Evolutionary conservation across 2,113 vertebrate genomes (phyloP).

Genomic region (Phoxinus phoxinus): DNA sequence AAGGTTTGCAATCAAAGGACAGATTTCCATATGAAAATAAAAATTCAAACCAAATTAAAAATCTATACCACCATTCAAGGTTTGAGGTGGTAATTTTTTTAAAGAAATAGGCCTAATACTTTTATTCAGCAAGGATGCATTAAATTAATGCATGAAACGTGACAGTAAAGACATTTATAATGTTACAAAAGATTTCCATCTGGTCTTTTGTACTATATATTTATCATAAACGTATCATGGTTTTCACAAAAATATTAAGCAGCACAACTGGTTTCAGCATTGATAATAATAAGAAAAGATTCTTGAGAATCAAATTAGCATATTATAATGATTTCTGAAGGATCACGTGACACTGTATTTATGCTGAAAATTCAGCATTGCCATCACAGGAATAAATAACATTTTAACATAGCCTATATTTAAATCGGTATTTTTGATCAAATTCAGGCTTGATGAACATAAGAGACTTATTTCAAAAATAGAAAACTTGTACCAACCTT

Average conservation of each 20-base stretch:
- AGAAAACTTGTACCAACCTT: background rate
- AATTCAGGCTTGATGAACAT: background rate
- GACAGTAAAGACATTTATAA: background rate
- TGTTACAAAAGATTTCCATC: background rate
- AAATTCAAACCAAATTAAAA: background rate
- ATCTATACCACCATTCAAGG: background rate
- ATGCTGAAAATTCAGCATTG: background rate
- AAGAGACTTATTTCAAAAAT: background rate
- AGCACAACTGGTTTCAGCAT: background rate
- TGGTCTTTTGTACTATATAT: background rate
- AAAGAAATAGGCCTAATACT: too few relatives aligned
- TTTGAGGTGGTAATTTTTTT: background rate
- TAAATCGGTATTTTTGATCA: background rate
- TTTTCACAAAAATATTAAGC: background rate
- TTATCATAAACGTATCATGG: background rate
- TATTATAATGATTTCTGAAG: background rate
- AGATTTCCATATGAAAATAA: background rate
- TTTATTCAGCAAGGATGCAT: background rate
- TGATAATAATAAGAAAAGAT: background rate
- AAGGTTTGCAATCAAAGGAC: background rate
- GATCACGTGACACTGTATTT: background rate
- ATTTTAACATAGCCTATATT: background rate
- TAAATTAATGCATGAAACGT: background rate
- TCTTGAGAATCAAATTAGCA: background rate
- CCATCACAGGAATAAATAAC: background rate